These are phyloP conservation scores for Rhynchonycteris naso DNA, from an alignment of 2,797 vertebrate species.

Conservation along the genomic window DNA sequence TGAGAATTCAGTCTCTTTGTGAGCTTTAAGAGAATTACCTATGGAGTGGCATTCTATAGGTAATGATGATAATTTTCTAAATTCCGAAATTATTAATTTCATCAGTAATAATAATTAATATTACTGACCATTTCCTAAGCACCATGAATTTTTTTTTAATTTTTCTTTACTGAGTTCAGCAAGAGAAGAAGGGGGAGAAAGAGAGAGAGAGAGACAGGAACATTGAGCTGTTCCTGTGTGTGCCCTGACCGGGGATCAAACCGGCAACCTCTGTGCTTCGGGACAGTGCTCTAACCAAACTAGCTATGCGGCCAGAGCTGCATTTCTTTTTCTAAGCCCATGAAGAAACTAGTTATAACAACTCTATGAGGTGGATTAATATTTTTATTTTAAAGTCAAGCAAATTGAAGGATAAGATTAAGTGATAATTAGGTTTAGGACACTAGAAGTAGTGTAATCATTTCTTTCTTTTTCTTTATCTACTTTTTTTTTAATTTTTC, in stretches of 20 bases:
- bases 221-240: too few species aligned
- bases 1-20: not conserved
- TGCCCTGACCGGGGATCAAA: too few species aligned
- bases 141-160: not conserved
- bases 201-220: too few species aligned
- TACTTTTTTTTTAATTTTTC: not conserved
- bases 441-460: not conserved
- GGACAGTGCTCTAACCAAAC: too few species aligned
- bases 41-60: not conserved
- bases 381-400: not conserved
- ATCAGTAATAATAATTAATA: not conserved
- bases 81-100: not conserved
- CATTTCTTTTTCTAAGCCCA: too few species aligned
- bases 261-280: too few species aligned
- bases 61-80: not conserved
- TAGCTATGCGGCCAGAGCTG: too few species aligned
- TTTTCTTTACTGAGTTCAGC: too few species aligned
- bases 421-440: not conserved
- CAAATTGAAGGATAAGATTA: not conserved
- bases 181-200: too few species aligned
- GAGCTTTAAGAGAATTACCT: not conserved
- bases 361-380: too few species aligned
- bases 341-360: too few species aligned
- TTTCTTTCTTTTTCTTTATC: not conserved
- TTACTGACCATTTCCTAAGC: not conserved